These are phyloP conservation scores for Oxycera nigricornis DNA, from an alignment of 2,888 invertebrate genomes.

Conservation along the genomic window DNA sequence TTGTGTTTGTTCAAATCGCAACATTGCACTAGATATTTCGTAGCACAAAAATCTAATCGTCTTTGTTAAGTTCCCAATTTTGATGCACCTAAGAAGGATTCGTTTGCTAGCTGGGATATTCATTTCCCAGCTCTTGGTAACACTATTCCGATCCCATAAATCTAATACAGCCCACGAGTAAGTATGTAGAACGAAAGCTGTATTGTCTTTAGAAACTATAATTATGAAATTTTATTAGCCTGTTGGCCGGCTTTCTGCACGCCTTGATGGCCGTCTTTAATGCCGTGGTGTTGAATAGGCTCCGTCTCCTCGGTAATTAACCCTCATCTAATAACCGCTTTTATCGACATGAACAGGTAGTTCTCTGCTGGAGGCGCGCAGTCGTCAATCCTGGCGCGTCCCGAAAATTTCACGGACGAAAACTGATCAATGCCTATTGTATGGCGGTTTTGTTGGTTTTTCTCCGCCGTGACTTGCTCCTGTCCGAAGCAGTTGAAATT, in stretches of 20 bases:
- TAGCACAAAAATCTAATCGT: neutral
- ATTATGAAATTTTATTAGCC: slow-evolving; percentile 41
- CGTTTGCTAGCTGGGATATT: neutral
- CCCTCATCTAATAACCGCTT: slow-evolving; percentile 30
- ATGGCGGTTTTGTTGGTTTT: slow-evolving; percentile 35
- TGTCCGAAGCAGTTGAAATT: slow-evolving; percentile 23
- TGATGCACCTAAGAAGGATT: no score
- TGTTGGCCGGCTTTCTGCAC: neutral
- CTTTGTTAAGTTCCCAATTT: no score
- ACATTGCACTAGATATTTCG: neutral
- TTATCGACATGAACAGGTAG: slow-evolving; percentile 16
- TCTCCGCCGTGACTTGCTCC: slow-evolving; percentile 32
- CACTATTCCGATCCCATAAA: neutral
- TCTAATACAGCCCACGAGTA: neutral
- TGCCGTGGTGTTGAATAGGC: slow-evolving; percentile 31
- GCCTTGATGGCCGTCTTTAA: slow-evolving; percentile 18
- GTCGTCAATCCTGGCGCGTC: slow-evolving; percentile 19
- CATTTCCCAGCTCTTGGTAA: neutral
- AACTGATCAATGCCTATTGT: neutral
- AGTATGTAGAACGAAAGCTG: neutral
- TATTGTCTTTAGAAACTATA: slow-evolving; percentile 27
- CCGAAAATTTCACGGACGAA: neutral
- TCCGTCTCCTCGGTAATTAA: slow-evolving; percentile 43
- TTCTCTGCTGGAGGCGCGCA: slow-evolving; percentile 26
- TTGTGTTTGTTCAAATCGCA: no score